phyloP scores from a whole-genome alignment of 2,113 vertebrate genomes.

The Bagarius yarrelli region DNA sequence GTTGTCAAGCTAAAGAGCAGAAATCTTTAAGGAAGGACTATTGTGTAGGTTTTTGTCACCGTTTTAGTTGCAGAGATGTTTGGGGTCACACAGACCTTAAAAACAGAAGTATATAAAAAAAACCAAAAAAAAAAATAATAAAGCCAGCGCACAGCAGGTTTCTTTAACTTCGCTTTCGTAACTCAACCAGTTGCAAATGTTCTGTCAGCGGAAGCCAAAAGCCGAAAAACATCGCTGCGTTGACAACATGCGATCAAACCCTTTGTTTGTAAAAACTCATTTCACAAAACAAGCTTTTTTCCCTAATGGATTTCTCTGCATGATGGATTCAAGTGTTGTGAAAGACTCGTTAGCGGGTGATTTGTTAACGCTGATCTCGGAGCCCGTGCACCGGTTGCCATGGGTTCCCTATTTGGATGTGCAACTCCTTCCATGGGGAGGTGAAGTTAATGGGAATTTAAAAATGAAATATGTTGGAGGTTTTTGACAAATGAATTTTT shows the following conservation, averaged over 20 bases:
- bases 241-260: constrained; percentile 1
- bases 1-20: not conserved
- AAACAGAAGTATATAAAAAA: not conserved
- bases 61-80: not conserved
- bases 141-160: not conserved
- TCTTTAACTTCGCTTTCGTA: not conserved
- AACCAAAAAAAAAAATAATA: too few relatives aligned
- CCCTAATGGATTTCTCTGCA: not conserved
- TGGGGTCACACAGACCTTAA: not conserved
- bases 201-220: not conserved
- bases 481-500: constrained; percentile 43
- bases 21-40: not conserved
- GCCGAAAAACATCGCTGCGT: not conserved
- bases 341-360: constrained; percentile 26
- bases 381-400: constrained; percentile 40
- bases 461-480: constrained; percentile 44
- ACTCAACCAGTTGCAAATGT: not conserved
- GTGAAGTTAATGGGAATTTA: constrained; percentile 52
- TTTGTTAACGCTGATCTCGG: constrained; percentile 50
- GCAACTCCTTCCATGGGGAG: constrained; percentile 18
- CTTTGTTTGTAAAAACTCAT: not conserved
- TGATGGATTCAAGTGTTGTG: constrained; percentile 15
- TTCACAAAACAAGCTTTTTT: not conserved
- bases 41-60: not conserved
- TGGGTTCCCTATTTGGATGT: constrained; percentile 40